phyloP scores from a whole-genome alignment of 2,113 vertebrate genomes.

The Melanerpes aurifrons region DNA sequence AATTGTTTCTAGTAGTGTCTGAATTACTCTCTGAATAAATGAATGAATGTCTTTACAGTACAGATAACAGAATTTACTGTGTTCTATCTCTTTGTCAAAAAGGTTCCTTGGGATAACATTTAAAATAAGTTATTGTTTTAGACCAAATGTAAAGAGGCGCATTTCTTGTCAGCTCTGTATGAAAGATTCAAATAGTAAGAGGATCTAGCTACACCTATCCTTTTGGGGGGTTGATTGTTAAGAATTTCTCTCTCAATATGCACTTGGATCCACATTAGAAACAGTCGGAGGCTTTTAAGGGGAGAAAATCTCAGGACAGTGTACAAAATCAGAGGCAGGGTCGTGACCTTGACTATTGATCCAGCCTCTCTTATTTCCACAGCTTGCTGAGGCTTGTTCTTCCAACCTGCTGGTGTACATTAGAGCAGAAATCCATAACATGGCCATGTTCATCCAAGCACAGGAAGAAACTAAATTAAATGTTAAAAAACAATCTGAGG shows the following conservation, averaged over 20 bases:
- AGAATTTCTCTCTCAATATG: conserved; percentile 67
- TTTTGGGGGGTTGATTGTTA: conserved; percentile 34
- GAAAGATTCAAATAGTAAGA: conserved; percentile 38
- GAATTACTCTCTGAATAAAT: neutral
- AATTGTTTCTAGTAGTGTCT: neutral
- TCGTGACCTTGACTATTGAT: conserved; percentile 98
- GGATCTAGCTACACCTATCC: conserved; percentile 43
- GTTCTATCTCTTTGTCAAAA: conserved; percentile 23
- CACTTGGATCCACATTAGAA: conserved; percentile 72
- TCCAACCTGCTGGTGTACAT: conserved; percentile 97
- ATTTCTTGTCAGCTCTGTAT: conserved; percentile 28
- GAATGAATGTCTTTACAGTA: neutral
- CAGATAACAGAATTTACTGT: neutral
- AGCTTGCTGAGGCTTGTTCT: conserved; percentile 88
- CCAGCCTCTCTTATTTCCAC: conserved; percentile 96
- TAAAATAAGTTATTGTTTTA: conserved; percentile 9
- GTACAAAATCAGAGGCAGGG: conserved; percentile 80
- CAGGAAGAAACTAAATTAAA: conserved; percentile 99
- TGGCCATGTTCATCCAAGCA: conserved; percentile 98
- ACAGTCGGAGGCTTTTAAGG: conserved; percentile 74
- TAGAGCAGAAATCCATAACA: conserved; percentile 99
- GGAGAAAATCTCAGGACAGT: conserved; percentile 81
- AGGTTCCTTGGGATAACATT: neutral
- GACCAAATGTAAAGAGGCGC: conserved; percentile 34
- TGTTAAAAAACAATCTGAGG: conserved; percentile 99